Evolutionary conservation across 2,888 invertebrate genomes (phyloP).

Genomic region (Camponotus fellah): DNA sequence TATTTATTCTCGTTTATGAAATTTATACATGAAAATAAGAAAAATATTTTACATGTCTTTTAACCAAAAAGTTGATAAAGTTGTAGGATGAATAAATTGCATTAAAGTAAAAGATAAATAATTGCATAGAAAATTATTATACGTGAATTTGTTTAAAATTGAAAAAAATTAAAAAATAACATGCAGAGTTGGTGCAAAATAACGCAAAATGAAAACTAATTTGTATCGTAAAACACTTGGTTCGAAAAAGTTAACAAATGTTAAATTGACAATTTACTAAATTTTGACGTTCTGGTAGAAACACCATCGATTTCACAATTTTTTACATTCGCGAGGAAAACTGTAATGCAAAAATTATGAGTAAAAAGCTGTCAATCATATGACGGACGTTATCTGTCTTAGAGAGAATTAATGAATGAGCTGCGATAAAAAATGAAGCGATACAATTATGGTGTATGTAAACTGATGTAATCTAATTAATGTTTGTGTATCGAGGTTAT

Average conservation of each 20-base stretch:
- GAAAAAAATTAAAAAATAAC: neutral
- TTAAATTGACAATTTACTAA: conserved; percentile 34
- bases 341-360: conserved; percentile 6
- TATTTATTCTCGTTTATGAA: neutral
- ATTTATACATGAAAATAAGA: neutral
- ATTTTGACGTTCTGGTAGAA: conserved; percentile 11
- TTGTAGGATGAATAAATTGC: neutral
- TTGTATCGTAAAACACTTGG: conserved; percentile 15
- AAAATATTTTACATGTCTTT: neutral
- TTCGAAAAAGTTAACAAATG: conserved; percentile 31
- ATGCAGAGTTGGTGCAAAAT: neutral
- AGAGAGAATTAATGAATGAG: neutral
- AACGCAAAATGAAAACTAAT: conserved; percentile 35
- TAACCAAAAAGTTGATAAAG: neutral
- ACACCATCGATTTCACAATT: conserved; percentile 37
- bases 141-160: neutral
- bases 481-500: neutral
- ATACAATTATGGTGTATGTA: neutral
- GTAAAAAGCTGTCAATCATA: neutral
- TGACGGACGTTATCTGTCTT: neutral
- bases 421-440: neutral
- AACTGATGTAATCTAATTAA: neutral
- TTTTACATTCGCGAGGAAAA: neutral
- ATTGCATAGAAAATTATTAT: neutral
- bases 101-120: neutral